phyloP scores from a whole-genome alignment of 2,888 invertebrate species.

The Lycaena phlaeas region DNA sequence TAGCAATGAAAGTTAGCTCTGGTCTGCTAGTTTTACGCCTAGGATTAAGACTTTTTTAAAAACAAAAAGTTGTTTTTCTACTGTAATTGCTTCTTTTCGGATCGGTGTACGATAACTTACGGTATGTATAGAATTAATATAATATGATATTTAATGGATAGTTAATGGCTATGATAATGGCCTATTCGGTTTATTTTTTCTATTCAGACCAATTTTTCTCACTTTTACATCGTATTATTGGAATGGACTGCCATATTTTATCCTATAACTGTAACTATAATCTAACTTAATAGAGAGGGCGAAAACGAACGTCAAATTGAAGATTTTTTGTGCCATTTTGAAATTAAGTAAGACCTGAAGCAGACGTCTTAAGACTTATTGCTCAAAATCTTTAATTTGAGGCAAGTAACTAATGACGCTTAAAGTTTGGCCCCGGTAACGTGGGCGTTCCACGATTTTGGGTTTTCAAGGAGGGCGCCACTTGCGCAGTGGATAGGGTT shows the following conservation, averaged over 20 bases:
- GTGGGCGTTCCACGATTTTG: neutral
- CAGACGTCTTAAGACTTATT: neutral
- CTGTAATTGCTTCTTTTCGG: constrained; percentile 62
- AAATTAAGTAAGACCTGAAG: neutral
- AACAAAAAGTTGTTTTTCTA: constrained; percentile 42
- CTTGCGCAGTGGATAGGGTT: neutral
- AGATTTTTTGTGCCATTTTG: constrained; percentile 11
- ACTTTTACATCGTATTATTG: constrained; percentile 56
- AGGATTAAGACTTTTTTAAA: constrained; percentile 57
- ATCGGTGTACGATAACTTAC: constrained; percentile 49
- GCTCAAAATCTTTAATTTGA: constrained; percentile 11
- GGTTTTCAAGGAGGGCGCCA: constrained; percentile 3
- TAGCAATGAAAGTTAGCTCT: constrained; percentile 41
- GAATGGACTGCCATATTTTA: constrained; percentile 67
- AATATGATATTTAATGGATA: constrained; percentile 45
- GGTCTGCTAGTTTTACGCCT: constrained; percentile 59
- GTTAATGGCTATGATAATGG: constrained; percentile 43
- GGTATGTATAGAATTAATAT: constrained; percentile 38
- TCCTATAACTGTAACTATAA: constrained; percentile 38
- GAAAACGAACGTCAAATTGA: constrained; percentile 8
- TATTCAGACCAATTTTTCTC: constrained; percentile 68
- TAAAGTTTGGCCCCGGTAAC: constrained; percentile 4
- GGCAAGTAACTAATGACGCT: neutral
- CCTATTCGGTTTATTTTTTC: constrained; percentile 41
- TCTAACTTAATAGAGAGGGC: constrained; percentile 20